Conservation (phyloP, 2,888 invertebrate genomes). For the Agrotis ipsilon region DNA sequence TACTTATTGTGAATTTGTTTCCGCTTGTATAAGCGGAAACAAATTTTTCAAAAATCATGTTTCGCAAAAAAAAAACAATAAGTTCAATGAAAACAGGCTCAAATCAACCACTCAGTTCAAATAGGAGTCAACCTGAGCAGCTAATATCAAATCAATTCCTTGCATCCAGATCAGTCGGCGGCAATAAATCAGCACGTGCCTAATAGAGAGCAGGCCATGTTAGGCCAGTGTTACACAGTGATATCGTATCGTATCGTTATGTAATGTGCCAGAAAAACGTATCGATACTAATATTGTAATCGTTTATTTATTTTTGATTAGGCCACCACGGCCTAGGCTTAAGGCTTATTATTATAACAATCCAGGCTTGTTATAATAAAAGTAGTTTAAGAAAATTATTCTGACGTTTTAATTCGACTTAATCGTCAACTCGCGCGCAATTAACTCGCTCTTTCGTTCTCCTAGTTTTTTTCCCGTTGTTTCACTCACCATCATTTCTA, state of each 20-base stretch:
- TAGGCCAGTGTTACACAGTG: slow-evolving; percentile 65
- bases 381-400: too few relatives aligned
- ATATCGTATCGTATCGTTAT: slow-evolving; percentile 71
- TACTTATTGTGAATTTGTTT: too few relatives aligned
- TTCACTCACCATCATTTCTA: too few relatives aligned
- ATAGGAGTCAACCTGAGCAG: slow-evolving; percentile 64
- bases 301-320: background rate
- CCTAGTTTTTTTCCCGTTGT: too few relatives aligned
- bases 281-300: slow-evolving; percentile 19
- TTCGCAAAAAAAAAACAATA: background rate
- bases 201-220: slow-evolving; percentile 78
- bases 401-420: too few relatives aligned
- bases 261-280: slow-evolving; percentile 37
- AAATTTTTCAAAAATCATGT: too few relatives aligned
- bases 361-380: too few relatives aligned
- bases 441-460: too few relatives aligned
- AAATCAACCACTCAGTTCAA: slow-evolving; percentile 51
- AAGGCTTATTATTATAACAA: too few relatives aligned
- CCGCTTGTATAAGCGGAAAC: too few relatives aligned
- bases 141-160: slow-evolving; percentile 84
- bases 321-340: too few relatives aligned
- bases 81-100: background rate
- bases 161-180: slow-evolving; percentile 85
- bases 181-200: slow-evolving; percentile 85
- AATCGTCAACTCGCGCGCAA: too few relatives aligned